Base-by-base conservation (phyloP, 92 coral and sea anemone species). In the Bergia puertoricense region DNA sequence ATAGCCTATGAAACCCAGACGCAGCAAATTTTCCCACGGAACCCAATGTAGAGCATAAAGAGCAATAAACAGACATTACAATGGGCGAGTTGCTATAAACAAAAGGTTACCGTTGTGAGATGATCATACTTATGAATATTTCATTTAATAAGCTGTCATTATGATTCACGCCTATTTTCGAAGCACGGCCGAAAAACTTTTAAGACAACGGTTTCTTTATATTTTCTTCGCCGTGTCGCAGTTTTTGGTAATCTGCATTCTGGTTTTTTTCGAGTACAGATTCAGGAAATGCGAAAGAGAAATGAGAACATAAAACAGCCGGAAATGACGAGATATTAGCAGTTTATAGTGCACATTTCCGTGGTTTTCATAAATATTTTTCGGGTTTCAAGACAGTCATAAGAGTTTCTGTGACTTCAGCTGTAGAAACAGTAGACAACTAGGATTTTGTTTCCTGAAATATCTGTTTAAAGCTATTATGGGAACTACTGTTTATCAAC, bases 61-160 rank as follows among this genome's bases (percentile, higher is more conserved):
- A 46, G 56, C 22, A 69, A 45, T 15, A 71, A 84, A 84, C 87
- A 71, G 79, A 46, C 67, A 84, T 71, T 71, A 15, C 79, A 30
- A 69, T 71, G 78, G 57, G 10, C 46, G 79, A 84, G 65, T 84
- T 69, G 18, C 45, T 41, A 45, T 84, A 84, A 84, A 84, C 87
- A 84, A 69, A 83, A 71, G 74, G 65, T 15, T 18, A 84, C 79
- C 78, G 87, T 84, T 84, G 87, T 54, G 87, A 23, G 36, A 45
- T 84, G 74, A 84, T 36, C 66, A 50, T 44, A 44, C 77, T 83
- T 69, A 84, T 84, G 79, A 84, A 84, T 84, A 84, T 84, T 84
- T 23, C 79, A 84, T 30, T 71, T 30, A 30, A 30, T 30, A 66
- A 71, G 68, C 74, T 84, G 68, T 48, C 56, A 69, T 16, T 56